Conservation (phyloP, 2,113 vertebrate species). For the Actenoides lindsayi region DNA sequence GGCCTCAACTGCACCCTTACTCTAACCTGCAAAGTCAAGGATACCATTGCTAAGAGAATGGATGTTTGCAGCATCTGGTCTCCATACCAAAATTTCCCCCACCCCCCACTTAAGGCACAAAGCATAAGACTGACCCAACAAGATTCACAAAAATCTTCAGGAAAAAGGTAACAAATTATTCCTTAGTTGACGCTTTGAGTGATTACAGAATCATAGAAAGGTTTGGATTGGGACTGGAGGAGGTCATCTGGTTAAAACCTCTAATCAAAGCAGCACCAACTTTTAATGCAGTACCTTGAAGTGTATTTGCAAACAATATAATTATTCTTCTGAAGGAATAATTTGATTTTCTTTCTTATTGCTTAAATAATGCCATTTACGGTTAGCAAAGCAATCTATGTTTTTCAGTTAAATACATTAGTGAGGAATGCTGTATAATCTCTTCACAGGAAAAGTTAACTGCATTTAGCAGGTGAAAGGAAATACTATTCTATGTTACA, state of each 20-base stretch:
- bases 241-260: background rate
- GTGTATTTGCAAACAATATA: background rate
- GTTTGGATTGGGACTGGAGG: background rate
- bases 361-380: background rate
- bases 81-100: accelerated
- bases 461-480: background rate
- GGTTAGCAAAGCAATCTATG: background rate
- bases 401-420: background rate
- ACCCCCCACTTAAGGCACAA: background rate
- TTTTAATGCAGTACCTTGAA: background rate
- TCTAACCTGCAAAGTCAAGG: background rate
- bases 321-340: background rate
- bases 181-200: background rate
- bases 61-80: background rate
- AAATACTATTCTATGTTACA: background rate
- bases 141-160: background rate
- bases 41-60: background rate
- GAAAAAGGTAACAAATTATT: background rate
- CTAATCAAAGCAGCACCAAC: background rate
- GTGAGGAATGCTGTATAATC: background rate
- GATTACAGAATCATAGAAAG: background rate
- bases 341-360: background rate
- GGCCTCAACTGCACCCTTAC: background rate
- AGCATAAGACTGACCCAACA: background rate
- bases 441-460: background rate